Conservation (phyloP, 2,113 vertebrate genomes). For the Marcusenius ussheri region DNA sequence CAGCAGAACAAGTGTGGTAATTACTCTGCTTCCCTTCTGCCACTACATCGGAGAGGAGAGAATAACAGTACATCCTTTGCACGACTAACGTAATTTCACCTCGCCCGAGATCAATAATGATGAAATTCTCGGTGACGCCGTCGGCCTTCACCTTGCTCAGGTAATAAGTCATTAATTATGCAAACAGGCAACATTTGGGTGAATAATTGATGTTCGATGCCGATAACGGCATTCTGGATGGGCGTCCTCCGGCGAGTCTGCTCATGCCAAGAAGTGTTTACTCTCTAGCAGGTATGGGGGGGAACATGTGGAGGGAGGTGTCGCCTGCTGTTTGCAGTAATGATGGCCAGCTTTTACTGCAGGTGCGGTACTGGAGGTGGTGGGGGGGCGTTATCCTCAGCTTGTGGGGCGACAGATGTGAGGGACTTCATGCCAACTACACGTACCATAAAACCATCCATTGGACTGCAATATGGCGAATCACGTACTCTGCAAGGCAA, state of each 20-base stretch:
- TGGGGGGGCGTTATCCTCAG: not conserved
- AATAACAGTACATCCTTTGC: not conserved
- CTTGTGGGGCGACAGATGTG: conserved; percentile 23
- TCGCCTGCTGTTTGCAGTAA: not conserved
- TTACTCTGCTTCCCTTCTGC: not conserved
- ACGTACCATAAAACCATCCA: conserved; percentile 5
- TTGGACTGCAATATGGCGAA: not conserved
- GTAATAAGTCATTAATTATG: not conserved
- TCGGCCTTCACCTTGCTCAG: conserved; percentile 9
- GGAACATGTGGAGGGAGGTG: not conserved
- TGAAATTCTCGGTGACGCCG: not conserved
- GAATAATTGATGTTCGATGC: not conserved
- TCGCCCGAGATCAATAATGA: not conserved
- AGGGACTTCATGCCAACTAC: conserved; percentile 25
- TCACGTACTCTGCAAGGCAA: not conserved
- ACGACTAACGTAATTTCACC: not conserved
- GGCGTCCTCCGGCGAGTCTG: not conserved
- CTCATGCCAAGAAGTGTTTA: not conserved
- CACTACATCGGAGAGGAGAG: not conserved
- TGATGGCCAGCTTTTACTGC: not conserved
- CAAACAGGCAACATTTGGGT: not conserved
- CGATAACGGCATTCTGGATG: not conserved
- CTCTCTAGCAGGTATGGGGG: not conserved
- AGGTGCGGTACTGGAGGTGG: not conserved
- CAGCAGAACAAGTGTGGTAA: not conserved